Conservation (phyloP, 2,797 vertebrate genomes). For the Dermochelys coriacea region DNA sequence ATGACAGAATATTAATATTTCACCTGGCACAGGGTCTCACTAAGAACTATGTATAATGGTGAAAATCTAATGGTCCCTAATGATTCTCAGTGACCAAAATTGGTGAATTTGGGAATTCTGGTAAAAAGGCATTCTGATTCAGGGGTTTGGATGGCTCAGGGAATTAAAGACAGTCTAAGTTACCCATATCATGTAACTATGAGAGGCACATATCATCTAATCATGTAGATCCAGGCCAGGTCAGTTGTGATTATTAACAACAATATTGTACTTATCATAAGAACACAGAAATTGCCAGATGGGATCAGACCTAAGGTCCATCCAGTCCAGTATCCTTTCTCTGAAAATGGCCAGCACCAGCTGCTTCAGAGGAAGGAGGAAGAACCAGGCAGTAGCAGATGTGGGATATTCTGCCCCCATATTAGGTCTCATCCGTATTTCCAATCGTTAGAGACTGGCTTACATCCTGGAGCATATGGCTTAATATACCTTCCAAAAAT, state of each 20-base stretch:
- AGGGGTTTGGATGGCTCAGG: neutral
- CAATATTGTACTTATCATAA: neutral
- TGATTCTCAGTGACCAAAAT: too few relatives aligned
- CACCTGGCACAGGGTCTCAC: too few relatives aligned
- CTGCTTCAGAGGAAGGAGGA: neutral
- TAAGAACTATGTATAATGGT: too few relatives aligned
- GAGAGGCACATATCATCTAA: too few relatives aligned
- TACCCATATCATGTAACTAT: neutral
- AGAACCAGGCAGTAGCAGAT: neutral
- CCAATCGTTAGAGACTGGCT: neutral
- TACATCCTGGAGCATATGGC: neutral
- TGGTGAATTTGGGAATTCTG: too few relatives aligned
- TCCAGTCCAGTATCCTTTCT: neutral
- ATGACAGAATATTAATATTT: too few relatives aligned
- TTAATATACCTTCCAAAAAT: accelerated
- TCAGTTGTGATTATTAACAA: neutral
- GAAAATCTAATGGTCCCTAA: too few relatives aligned
- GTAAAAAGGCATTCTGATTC: neutral
- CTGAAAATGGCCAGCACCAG: accelerated
- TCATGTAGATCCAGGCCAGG: neutral
- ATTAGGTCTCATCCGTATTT: neutral
- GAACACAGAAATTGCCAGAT: neutral
- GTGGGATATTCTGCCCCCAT: accelerated
- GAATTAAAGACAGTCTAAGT: neutral
- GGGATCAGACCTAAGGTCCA: neutral